These are phyloP conservation scores for Nothoprocta perdicaria DNA, from an alignment of 2,113 vertebrate genomes.

Conservation along the genomic window DNA sequence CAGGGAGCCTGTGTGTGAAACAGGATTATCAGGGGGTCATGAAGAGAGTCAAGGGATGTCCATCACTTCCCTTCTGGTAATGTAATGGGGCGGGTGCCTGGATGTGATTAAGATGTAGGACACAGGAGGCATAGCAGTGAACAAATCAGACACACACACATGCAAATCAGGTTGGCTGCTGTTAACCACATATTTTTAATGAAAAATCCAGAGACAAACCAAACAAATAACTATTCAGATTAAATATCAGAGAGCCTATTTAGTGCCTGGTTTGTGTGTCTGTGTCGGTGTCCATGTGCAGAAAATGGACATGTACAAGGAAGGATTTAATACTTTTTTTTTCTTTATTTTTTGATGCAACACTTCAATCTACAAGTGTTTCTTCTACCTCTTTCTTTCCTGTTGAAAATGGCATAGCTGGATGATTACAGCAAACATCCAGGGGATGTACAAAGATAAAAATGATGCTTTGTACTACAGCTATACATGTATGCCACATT, in stretches of 20 bases:
- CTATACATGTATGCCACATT: not conserved
- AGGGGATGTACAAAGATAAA: not conserved
- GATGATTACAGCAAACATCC: slow-evolving; percentile 42
- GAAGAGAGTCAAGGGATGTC: slow-evolving; percentile 94
- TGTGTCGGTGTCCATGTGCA: not conserved
- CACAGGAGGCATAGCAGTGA: slow-evolving; percentile 81
- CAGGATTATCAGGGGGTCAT: slow-evolving; percentile 99
- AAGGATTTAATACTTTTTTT: not conserved
- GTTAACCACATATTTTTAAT: slow-evolving; percentile 82
- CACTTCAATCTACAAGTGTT: slow-evolving; percentile 59
- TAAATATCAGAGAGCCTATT: slow-evolving; percentile 59
- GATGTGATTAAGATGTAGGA: slow-evolving; percentile 95
- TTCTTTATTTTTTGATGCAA: not conserved
- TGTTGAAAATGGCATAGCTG: not conserved
- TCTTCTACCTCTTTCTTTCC: not conserved
- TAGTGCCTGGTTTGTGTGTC: not conserved
- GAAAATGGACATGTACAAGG: slow-evolving; percentile 5
- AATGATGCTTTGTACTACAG: slow-evolving; percentile 31
- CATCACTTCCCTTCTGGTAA: slow-evolving; percentile 92
- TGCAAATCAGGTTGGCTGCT: slow-evolving; percentile 84
- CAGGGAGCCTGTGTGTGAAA: slow-evolving; percentile 98
- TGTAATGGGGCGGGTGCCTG: slow-evolving; percentile 87
- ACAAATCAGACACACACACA: slow-evolving; percentile 85
- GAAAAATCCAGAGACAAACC: slow-evolving; percentile 75
- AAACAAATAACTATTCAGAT: slow-evolving; percentile 78